Evolutionary conservation across 1,140 invertebrate species (phyloP).

Genomic region (Coptotermes formosanus): DNA sequence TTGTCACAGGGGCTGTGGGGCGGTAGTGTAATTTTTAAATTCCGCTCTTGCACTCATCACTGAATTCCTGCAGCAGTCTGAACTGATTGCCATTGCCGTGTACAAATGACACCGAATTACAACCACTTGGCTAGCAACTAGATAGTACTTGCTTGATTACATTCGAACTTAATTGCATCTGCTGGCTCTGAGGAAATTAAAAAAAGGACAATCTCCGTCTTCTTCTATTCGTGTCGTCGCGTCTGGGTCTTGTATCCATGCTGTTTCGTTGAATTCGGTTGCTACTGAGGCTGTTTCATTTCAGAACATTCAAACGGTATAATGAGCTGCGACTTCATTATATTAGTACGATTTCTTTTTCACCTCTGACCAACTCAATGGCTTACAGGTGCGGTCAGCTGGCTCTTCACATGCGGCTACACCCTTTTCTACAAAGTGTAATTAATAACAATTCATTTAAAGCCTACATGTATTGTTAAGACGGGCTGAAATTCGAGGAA

Average conservation of each 20-base stretch:
- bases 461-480: no score
- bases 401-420: background rate
- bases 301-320: background rate
- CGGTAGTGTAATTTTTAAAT: background rate
- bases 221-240: background rate
- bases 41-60: background rate
- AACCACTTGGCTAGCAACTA: background rate
- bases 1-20: background rate
- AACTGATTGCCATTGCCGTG: background rate
- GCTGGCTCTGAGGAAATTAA: background rate
- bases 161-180: constrained; percentile 9
- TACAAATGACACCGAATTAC: constrained; percentile 3
- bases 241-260: background rate
- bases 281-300: no score
- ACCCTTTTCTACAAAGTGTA: no score
- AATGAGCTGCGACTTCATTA: background rate
- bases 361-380: background rate
- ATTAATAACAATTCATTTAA: no score
- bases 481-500: no score
- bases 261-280: background rate
- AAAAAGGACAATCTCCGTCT: background rate
- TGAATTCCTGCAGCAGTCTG: no score
- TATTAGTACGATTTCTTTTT: background rate
- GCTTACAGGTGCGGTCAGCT: background rate
- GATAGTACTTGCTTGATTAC: background rate